Evolutionary conservation across 1,140 invertebrate species (phyloP), one percentile per base, ranked within the genome.

Genomic region (Leptopilina clavipes): DNA sequence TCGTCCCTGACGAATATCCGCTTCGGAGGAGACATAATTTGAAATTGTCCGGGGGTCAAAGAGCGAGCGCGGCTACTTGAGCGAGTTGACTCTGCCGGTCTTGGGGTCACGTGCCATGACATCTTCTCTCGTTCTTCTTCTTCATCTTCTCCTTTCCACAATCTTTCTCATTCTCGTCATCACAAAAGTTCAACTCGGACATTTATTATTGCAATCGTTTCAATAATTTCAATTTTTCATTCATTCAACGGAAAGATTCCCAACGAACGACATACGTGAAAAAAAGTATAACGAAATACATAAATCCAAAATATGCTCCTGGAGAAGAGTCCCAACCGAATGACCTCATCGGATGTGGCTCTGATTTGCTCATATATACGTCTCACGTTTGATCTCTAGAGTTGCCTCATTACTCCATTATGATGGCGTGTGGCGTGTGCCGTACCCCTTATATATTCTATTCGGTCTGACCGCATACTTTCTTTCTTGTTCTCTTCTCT

Each of bases 331-430:
- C 8, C 77, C 74, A 77, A 75, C 54, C 82, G 81, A 84, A 83
- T 89, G 88, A 89, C 85, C 87, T 89, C 88, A 89, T 89, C 88
- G 88, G 88, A 89, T 89, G 88, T 89, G 85, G 83, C 87, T 88
- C 85, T 89, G 88, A 89, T 89, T 89, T 88, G 88, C 87, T 89
- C 87, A 89, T n/a, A n/a, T n/a, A n/a, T n/a, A n/a, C n/a, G n/a
- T 48, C 85, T 77, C 77, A 81, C 80, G 81, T 77, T 81, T 70
- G 77, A 74, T 77, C 82, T 77, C 73, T 76, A 77, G 74, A 82
- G 81, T 80, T 86, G 86, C 84, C 87, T 89, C 87, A 88, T 89
- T 89, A 89, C 88, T 89, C 86, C 85, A 89, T 89, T 89, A 87
- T 85, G 87, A 87, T 87, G 88, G 87, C 88, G 86, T 89, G 86